A percentile compares a stretch with the other conserved stretches of the same genome.
phyloP scores from a whole-genome alignment of 1,140 invertebrate species.

The Musca domestica region DNA sequence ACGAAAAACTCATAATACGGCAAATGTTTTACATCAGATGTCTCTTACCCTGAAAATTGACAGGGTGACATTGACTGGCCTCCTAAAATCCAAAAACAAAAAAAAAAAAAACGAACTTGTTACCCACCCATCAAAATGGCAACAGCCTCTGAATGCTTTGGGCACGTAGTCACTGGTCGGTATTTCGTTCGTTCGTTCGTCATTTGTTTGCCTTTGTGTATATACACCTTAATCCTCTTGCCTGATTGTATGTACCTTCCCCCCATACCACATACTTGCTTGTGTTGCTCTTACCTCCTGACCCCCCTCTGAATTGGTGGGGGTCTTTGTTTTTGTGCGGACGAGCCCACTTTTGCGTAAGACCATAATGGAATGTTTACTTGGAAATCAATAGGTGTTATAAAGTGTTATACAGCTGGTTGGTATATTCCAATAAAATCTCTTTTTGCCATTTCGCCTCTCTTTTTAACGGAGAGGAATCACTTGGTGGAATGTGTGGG shows the following conservation, averaged over 20 bases:
- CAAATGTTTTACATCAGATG: constrained; percentile 2
- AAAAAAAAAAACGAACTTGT: neutral
- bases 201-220: neutral
- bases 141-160: neutral
- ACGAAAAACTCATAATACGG: neutral
- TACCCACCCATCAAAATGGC: neutral
- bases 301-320: neutral
- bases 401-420: neutral
- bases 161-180: neutral
- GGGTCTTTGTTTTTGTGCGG: neutral
- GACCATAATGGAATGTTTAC: too few species aligned
- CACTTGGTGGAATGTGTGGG: too few species aligned
- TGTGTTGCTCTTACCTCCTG: neutral
- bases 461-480: too few species aligned
- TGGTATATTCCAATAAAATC: neutral
- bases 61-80: constrained; percentile 21
- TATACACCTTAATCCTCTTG: neutral
- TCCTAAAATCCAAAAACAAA: neutral
- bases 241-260: neutral
- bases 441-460: neutral
- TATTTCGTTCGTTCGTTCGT: neutral
- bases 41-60: neutral
- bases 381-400: neutral
- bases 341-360: constrained; percentile 11
- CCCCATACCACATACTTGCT: neutral